Evolutionary conservation across 1,140 invertebrate species (phyloP).

Genomic region (Danaus plexippus): DNA sequence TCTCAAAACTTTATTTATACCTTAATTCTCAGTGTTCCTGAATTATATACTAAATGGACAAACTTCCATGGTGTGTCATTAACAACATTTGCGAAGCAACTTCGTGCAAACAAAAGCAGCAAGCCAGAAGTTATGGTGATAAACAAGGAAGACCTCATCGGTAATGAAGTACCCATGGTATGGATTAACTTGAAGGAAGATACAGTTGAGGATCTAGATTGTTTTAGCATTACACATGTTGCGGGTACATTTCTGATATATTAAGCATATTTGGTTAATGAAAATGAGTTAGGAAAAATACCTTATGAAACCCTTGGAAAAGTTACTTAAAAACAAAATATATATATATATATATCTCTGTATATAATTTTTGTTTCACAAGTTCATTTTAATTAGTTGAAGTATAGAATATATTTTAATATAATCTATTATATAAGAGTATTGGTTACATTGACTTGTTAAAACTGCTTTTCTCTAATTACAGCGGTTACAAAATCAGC

Average conservation of each 20-base stretch:
- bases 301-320: too few species aligned
- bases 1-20: conserved; percentile 8
- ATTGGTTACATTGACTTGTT: not conserved
- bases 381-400: too few species aligned
- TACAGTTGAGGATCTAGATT: conserved; percentile 65
- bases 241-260: conserved; percentile 35
- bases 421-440: too few species aligned
- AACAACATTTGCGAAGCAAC: conserved; percentile 66
- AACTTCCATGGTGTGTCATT: conserved; percentile 74
- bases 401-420: too few species aligned
- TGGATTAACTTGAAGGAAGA: conserved; percentile 75
- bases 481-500: conserved; percentile 72
- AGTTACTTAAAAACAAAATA: too few species aligned
- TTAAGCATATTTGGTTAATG: not conserved
- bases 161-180: conserved; percentile 69
- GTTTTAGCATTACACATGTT: conserved; percentile 52
- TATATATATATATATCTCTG: not conserved
- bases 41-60: conserved; percentile 75
- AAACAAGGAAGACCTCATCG: conserved; percentile 67
- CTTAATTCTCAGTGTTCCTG: conserved; percentile 71
- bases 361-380: not conserved
- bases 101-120: conserved; percentile 67
- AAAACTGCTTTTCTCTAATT: conserved; percentile 12
- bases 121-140: conserved; percentile 73
- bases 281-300: not conserved